phyloP scores from a whole-genome alignment of 2,888 invertebrate species.

The Pristionchus entomophagus region DNA sequence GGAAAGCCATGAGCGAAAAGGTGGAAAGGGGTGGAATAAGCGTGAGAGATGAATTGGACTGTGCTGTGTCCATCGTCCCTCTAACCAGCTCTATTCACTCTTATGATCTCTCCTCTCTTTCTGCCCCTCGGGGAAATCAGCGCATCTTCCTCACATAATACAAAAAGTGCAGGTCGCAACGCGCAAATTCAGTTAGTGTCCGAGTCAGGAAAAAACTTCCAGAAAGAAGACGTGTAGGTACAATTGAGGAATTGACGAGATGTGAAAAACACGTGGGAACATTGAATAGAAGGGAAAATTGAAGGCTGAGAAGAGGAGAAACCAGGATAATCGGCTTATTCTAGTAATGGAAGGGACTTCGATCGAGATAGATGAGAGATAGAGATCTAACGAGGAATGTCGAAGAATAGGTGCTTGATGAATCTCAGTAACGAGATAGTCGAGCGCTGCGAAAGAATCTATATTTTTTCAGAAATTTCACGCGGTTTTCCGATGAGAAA shows the following conservation, averaged over 20 bases:
- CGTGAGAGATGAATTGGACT: background rate
- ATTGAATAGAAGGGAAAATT: background rate
- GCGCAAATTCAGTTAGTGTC: background rate
- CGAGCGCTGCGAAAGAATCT: background rate
- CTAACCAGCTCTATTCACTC: conserved; percentile 5
- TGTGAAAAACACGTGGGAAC: background rate
- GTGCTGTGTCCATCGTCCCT: background rate
- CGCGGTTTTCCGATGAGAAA: background rate
- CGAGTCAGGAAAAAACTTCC: background rate
- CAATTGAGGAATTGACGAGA: background rate
- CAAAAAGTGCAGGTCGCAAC: conserved; percentile 1
- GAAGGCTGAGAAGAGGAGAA: background rate
- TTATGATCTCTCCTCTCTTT: background rate
- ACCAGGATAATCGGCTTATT: background rate
- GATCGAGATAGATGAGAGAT: background rate
- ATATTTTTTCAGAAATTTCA: background rate
- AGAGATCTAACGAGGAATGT: background rate
- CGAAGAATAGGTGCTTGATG: background rate
- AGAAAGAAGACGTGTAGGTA: background rate
- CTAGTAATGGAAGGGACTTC: background rate
- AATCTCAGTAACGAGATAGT: background rate
- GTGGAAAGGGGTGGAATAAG: background rate
- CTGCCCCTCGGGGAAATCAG: background rate
- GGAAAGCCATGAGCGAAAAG: background rate
- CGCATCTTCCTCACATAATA: no score